Conservation (phyloP, 2,888 invertebrate genomes). For the Caenorhabditis sp. region DNA sequence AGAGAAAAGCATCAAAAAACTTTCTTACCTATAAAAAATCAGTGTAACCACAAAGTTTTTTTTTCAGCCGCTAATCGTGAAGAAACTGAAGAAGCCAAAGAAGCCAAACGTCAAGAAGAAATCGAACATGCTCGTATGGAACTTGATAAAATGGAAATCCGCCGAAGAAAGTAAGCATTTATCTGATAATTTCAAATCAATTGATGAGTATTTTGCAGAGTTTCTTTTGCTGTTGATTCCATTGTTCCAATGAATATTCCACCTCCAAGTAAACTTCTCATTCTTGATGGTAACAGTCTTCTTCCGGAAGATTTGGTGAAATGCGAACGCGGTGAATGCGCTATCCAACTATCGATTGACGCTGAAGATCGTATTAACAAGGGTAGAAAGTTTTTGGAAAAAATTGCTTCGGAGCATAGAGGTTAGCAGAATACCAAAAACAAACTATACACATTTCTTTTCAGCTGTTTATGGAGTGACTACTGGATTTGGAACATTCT, state of each 20-base stretch:
- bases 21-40: too few species aligned
- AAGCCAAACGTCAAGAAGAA: slow-evolving; percentile 43
- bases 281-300: slow-evolving; percentile 74
- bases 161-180: slow-evolving; percentile 25
- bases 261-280: slow-evolving; percentile 73
- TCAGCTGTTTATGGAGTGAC: slow-evolving; percentile 77
- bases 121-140: slow-evolving; percentile 29
- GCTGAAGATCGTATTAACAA: slow-evolving; percentile 75
- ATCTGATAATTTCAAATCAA: too few species aligned
- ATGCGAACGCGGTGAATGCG: slow-evolving; percentile 75
- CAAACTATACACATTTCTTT: slow-evolving; percentile 30
- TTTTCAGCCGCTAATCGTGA: slow-evolving; percentile 30
- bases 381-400: slow-evolving; percentile 76
- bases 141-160: slow-evolving; percentile 25
- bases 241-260: slow-evolving; percentile 19
- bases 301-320: slow-evolving; percentile 76
- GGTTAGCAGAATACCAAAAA: slow-evolving; percentile 72
- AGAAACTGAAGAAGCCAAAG: slow-evolving; percentile 51
- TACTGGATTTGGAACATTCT: slow-evolving; percentile 80
- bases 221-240: slow-evolving; percentile 33
- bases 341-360: slow-evolving; percentile 76
- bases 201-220: too few species aligned
- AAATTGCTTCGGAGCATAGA: slow-evolving; percentile 76
- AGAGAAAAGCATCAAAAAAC: too few species aligned
- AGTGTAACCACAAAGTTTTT: neutral